Conservation (phyloP, 2,888 invertebrate genomes). For the Pyrgus malvae region DNA sequence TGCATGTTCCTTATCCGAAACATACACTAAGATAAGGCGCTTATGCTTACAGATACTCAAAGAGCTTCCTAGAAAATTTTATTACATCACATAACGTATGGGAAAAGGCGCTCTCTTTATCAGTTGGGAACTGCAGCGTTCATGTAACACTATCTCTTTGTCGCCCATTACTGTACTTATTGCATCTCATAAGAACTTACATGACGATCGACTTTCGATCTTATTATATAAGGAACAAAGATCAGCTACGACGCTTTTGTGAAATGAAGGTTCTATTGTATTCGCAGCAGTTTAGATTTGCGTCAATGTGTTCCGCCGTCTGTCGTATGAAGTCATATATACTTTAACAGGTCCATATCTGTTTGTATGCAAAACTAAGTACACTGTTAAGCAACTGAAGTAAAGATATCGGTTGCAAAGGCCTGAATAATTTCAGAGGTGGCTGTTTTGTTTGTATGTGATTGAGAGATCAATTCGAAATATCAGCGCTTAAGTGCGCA, state of each 20-base stretch:
- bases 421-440: too few species aligned
- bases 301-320: constrained; percentile 26
- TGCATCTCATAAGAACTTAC: constrained; percentile 10
- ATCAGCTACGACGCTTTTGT: neutral
- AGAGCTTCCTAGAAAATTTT: constrained; percentile 34
- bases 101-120: constrained; percentile 35
- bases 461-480: too few species aligned
- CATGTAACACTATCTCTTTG: constrained; percentile 39
- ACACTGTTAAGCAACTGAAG: constrained; percentile 4
- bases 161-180: constrained; percentile 28
- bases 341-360: constrained; percentile 19
- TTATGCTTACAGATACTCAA: constrained; percentile 24
- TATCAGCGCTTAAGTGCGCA: too few species aligned
- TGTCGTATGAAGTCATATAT: constrained; percentile 25
- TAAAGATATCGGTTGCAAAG: constrained; percentile 12
- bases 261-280: constrained; percentile 8
- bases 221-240: neutral
- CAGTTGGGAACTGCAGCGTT: constrained; percentile 37
- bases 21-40: constrained; percentile 18
- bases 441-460: too few species aligned
- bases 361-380: constrained; percentile 23
- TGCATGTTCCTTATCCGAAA: constrained; percentile 21
- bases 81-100: constrained; percentile 33
- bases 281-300: constrained; percentile 25
- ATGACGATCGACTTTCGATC: neutral